A percentile compares a stretch with the other conserved stretches of the same genome.
Conservation (phyloP, 2,113 vertebrate genomes). For the Mixornis gularis region DNA sequence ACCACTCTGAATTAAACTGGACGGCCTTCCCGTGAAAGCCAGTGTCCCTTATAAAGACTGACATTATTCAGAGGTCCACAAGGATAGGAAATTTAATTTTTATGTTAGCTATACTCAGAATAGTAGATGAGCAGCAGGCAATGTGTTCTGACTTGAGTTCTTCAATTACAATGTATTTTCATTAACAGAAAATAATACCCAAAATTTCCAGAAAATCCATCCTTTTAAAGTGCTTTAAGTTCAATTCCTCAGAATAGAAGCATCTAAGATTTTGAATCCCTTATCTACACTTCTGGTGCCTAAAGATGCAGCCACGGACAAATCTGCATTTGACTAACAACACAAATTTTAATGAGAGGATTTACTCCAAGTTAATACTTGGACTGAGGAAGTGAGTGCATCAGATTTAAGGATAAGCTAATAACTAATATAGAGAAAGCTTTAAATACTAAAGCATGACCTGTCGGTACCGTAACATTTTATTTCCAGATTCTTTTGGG, state of each 20-base stretch:
- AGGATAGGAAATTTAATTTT: background rate
- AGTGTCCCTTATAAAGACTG: background rate
- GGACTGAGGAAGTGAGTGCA: background rate
- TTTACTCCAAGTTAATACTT: background rate
- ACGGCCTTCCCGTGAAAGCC: fast-evolving
- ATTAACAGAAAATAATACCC: background rate
- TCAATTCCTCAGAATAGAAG: background rate
- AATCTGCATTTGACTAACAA: background rate
- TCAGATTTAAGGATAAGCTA: background rate
- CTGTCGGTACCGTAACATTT: background rate
- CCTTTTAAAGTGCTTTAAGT: background rate
- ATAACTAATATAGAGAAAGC: background rate
- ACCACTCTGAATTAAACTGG: background rate
- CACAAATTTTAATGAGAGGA: background rate
- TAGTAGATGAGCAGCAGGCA: background rate
- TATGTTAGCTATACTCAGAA: background rate
- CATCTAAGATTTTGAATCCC: background rate
- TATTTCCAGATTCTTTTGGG: background rate
- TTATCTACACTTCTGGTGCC: background rate
- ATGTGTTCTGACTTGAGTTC: background rate
- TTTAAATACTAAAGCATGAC: background rate
- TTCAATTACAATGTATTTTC: background rate
- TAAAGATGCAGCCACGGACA: background rate
- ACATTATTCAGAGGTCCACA: background rate
- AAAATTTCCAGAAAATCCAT: background rate